These are phyloP conservation scores for Sinelater perroti DNA, from an alignment of 2,888 invertebrate genomes.

Conservation along the genomic window DNA sequence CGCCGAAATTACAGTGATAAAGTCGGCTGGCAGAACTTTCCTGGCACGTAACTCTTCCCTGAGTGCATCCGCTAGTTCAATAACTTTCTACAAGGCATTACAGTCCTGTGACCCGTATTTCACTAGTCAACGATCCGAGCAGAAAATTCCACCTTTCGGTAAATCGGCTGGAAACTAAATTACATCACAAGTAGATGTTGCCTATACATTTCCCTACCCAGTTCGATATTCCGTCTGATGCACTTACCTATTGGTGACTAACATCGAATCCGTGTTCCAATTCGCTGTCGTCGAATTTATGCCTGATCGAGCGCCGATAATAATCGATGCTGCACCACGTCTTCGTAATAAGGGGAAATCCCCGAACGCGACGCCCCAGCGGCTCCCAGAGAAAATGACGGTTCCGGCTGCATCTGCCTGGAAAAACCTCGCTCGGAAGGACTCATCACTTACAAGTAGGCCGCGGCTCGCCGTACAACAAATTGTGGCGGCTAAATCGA, in stretches of 20 bases:
- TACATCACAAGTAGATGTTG: conserved; percentile 34
- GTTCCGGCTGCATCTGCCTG: neutral
- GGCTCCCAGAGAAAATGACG: neutral
- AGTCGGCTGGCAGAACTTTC: conserved; percentile 39
- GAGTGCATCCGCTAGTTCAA: conserved; percentile 40
- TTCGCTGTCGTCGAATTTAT: conserved; percentile 18
- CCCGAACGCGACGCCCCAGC: neutral
- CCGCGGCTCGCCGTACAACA: conserved; percentile 1
- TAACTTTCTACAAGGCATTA: conserved; percentile 41
- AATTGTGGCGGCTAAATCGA: conserved; percentile 21
- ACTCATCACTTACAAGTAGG: neutral
- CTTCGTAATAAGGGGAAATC: conserved; percentile 6
- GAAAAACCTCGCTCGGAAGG: neutral
- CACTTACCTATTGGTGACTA: conserved; percentile 2
- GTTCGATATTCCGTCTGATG: conserved; percentile 20
- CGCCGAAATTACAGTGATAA: conserved; percentile 40
- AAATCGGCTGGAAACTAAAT: conserved; percentile 39
- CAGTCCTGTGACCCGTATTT: conserved; percentile 37
- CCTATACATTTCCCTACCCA: conserved; percentile 29
- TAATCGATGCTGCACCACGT: conserved; percentile 6
- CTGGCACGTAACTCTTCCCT: conserved; percentile 38
- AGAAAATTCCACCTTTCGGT: conserved; percentile 37
- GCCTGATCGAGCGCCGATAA: conserved; percentile 14
- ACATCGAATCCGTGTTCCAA: conserved; percentile 5
- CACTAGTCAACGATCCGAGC: conserved; percentile 40